Conservation (phyloP, 2,888 invertebrate species). For the Hartigia nigra region DNA sequence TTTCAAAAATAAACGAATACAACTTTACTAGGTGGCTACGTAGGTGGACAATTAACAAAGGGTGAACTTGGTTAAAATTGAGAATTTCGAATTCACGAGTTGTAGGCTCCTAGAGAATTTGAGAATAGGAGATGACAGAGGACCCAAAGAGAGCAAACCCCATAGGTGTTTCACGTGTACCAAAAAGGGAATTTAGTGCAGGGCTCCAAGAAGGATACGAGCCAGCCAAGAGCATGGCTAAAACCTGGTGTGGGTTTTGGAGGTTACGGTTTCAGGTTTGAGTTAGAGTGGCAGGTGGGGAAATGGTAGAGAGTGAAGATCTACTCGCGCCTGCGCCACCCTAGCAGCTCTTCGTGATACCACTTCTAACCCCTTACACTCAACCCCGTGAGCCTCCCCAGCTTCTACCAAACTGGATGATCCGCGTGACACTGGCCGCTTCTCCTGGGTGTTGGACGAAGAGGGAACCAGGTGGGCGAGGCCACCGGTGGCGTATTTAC, state of each 20-base stretch:
- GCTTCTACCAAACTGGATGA: neutral
- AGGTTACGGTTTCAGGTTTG: neutral
- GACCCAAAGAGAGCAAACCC: neutral
- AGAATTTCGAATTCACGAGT: neutral
- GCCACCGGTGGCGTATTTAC: slow-evolving; percentile 17
- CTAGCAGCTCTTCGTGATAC: neutral
- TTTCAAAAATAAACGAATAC: no score
- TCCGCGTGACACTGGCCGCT: slow-evolving; percentile 9
- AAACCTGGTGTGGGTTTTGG: neutral
- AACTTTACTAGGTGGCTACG: neutral
- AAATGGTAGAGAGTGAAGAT: neutral
- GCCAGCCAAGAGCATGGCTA: neutral
- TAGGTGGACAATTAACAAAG: neutral
- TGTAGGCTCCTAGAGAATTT: neutral
- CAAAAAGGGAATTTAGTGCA: neutral
- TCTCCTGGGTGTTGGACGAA: slow-evolving; percentile 3
- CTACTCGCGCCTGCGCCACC: neutral
- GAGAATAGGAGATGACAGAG: neutral
- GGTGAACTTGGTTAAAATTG: neutral
- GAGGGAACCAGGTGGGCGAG: slow-evolving; percentile 23
- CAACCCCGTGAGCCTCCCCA: neutral
- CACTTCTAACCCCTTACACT: neutral
- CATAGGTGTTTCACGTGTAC: neutral
- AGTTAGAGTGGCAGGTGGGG: neutral
- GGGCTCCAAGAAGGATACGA: neutral